Base-by-base conservation (phyloP, 2,113 vertebrate species). In the Nesoenas mayeri region DNA sequence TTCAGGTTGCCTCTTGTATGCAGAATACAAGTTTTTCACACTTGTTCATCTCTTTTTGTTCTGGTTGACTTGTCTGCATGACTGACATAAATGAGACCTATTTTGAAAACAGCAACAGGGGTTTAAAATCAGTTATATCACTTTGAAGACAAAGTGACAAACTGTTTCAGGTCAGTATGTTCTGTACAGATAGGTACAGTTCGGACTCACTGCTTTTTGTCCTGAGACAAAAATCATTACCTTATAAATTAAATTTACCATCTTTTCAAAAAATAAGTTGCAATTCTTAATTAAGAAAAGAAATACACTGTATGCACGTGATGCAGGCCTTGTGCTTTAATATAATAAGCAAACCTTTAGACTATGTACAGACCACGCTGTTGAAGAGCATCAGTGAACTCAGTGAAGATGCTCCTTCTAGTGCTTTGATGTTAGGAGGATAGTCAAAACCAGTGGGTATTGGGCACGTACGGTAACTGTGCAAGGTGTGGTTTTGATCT, bases 331-430 rank as follows among this genome's bases (percentile, higher is more conserved):
- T 96, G 94, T 97, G 96, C 96, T 97, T 97, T 81, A 96, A 97
- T 82, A 95, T 38, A 92, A 89, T 95, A 97, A 95, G 97, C 89
- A 97, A 97, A 97, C 64, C 91, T 97, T 96, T 94, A 85, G 95
- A 97, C 88, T 97, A 97, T 96, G 97, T 97, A 98, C 93, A 97
- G 97, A 97, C 96, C 96, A 97, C 93, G 91, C 97, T 93, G 97
- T 93, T 92, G 91, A 96, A 97, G 93, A 95, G 90, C 24, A 5
- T 96, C 97, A 97, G 54, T 95, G 94, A 95, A 95, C 79, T 97
- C 88, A 83, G 89, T 73, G 88, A 98, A 97, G 96, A 98, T 96
- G 92, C 94, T 97, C 89, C 85, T 83, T 96, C 84, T 78, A 97
- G 94, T 83, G 91, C 93, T 97, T 97, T 97, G 93, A 97, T 97